Conservation (phyloP, 35 echinoderm and acorn worm genomes). For the Ptychodera flava region DNA sequence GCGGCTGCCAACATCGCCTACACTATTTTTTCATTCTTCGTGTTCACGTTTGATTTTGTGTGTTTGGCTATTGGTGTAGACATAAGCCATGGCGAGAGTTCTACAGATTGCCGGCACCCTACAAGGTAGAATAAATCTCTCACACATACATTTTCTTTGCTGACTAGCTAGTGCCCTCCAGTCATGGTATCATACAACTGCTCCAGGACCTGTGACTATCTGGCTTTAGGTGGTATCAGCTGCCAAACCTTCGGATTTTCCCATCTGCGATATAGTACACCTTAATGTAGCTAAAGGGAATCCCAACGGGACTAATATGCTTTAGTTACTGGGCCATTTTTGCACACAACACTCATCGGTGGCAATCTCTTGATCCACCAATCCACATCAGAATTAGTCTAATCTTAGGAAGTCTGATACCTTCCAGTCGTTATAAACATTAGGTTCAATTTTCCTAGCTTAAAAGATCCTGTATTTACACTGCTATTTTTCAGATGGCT, state of each 20-base stretch:
- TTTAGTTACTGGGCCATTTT: neutral
- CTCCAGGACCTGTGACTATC: neutral
- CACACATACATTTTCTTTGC: neutral
- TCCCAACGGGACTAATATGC: neutral
- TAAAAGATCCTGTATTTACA: neutral
- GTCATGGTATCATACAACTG: neutral
- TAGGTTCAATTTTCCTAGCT: neutral
- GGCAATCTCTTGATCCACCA: neutral
- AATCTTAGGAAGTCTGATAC: conserved; percentile 3
- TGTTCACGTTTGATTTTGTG: no score
- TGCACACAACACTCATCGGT: neutral
- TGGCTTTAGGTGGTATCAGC: neutral
- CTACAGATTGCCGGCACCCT: neutral
- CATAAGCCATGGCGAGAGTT: conserved; percentile 7
- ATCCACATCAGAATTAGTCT: neutral
- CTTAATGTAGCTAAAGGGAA: neutral
- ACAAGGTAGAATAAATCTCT: conserved; percentile 6
- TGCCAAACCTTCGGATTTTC: neutral
- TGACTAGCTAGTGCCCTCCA: neutral
- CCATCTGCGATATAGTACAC: neutral
- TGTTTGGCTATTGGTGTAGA: no score
- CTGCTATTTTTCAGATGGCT: no score
- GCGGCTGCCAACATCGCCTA: no score
- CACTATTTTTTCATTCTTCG: no score
- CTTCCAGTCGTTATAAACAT: neutral